Base-by-base conservation (phyloP, 1,140 invertebrate species). In the Camponotus floridanus region DNA sequence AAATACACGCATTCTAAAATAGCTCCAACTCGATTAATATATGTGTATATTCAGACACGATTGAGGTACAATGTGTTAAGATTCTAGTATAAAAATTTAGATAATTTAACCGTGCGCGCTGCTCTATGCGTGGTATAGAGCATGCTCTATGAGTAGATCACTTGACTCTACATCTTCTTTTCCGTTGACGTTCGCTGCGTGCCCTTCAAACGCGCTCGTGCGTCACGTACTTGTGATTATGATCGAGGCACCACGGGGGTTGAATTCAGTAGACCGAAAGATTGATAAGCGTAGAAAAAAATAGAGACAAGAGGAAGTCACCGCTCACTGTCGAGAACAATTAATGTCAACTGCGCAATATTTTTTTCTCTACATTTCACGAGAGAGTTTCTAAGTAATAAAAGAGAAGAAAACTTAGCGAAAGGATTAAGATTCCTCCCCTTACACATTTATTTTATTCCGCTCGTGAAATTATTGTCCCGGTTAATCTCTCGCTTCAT, bases 151-250 rank as follows among this genome's bases (percentile, higher is more conserved):
- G n/a, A n/a, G n/a, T n/a, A n/a, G n/a, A n/a, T n/a, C 64, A 42
- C 21, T 80, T 70, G 39, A 18, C 0, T 70, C 33, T 39, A 13
- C 45, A 31, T 59, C 5, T 59, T 42, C 9, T 57, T 31, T 18
- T 18, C 42, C 8, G 59, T 45, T 80, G 48, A 59, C 48, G 78
- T 70, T 26, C 48, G 33, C 6, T 59, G 59, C 48, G 5, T 39
- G 45, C 76, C 64, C 64, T 79, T 79, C 62, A 21, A 80, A 55
- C 1, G 13, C 33, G 21, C 31, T 70, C 21, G 21, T 79, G 62
- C 64, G 65, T 80, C 65, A 57, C 8, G 39, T 68, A 68, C 7
- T 80, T 70, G 64, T 13, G 21, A 15, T 57, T 36, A 57, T 57
- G 11, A 80, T 70, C 78, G 15, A 70, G 9, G 6, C 78, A 57